A percentile compares a stretch with the other conserved stretches of the same genome.
Conservation (phyloP, 2,113 vertebrate genomes). For the Fulmarus glacialis region DNA sequence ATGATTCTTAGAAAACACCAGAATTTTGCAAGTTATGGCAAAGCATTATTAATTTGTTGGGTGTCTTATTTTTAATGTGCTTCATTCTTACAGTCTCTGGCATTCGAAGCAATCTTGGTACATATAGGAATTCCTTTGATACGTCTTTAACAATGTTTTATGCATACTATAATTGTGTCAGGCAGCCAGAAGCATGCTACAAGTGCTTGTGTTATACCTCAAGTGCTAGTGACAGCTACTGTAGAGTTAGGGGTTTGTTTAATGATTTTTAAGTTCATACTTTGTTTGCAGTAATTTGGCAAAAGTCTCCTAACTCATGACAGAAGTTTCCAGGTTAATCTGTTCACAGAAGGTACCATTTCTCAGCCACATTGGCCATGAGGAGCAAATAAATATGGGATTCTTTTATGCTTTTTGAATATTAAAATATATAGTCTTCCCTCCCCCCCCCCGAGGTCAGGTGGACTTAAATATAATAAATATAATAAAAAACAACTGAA, state of each 20-base stretch:
- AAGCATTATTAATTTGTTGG: neutral
- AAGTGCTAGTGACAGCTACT: neutral
- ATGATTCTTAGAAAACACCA: neutral
- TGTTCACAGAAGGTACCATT: neutral
- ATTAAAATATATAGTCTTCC: neutral
- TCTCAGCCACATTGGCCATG: neutral
- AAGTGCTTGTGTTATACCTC: neutral
- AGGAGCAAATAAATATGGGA: neutral
- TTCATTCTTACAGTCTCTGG: neutral
- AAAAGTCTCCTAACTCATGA: neutral
- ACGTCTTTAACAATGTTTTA: neutral
- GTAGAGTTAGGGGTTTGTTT: neutral
- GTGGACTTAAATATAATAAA: neutral
- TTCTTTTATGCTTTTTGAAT: neutral
- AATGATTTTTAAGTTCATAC: neutral
- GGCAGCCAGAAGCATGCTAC: neutral
- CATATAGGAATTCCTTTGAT: neutral
- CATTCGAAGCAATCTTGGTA: neutral
- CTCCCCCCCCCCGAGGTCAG: fast-evolving
- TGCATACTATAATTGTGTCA: neutral
- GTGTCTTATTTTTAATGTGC: neutral
- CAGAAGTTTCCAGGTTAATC: neutral
- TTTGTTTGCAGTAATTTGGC: neutral
- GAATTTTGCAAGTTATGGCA: neutral
- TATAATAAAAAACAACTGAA: neutral